These are phyloP conservation scores for Taxidea taxus DNA, from an alignment of 2,113 vertebrate genomes.

Conservation along the genomic window DNA sequence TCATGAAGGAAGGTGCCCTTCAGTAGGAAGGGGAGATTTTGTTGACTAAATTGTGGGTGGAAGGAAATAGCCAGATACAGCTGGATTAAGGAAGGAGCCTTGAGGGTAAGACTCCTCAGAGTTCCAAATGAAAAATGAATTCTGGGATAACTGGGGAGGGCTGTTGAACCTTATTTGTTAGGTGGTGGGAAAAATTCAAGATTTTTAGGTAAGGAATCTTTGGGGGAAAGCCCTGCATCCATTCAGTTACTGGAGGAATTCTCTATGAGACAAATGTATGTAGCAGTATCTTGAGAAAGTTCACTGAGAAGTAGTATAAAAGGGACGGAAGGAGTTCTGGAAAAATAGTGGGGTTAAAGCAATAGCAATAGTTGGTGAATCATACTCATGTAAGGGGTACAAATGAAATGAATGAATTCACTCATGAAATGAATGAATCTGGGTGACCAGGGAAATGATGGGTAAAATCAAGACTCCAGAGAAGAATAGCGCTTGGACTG, in stretches of 20 bases:
- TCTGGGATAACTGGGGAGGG: not conserved
- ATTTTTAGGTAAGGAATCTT: not conserved
- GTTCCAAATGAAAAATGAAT: not conserved
- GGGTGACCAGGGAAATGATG: not conserved
- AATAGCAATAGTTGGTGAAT: not conserved
- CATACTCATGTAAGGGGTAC: not conserved
- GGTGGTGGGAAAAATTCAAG: not conserved
- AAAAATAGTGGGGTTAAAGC: not conserved
- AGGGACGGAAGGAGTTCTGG: not conserved
- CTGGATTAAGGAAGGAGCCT: not conserved
- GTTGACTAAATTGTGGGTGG: not conserved
- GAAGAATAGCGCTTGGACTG: not conserved
- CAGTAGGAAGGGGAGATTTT: not conserved
- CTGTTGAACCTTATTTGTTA: not conserved
- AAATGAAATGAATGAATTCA: not conserved
- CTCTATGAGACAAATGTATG: rapidly evolving
- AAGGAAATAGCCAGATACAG: not conserved
- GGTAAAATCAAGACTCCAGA: not conserved
- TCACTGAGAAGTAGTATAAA: not conserved
- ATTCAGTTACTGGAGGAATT: not conserved
- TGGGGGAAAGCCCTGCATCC: not conserved
- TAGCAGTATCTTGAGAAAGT: not conserved
- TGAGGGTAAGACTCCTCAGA: not conserved
- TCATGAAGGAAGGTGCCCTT: not conserved
- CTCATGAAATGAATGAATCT: not conserved